Evolutionary conservation across 2,797 vertebrate species (phyloP).

Genomic region (Pagetopsis macropterus): DNA sequence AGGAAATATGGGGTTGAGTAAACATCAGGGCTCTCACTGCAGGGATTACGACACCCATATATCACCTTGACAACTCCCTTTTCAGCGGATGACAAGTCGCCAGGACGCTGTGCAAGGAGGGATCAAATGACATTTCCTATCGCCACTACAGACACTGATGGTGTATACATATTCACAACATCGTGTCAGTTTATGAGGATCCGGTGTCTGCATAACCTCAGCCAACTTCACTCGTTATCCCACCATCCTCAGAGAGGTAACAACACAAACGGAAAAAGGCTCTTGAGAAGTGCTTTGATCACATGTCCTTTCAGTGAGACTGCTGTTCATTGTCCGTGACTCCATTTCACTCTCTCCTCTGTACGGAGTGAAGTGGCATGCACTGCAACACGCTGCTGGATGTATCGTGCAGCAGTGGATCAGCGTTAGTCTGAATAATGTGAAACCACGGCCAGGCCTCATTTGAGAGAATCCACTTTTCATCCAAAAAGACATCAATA

Average conservation of each 20-base stretch:
- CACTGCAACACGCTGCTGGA: constrained; percentile 24
- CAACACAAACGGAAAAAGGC: constrained; percentile 44
- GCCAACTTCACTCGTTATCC: constrained; percentile 50
- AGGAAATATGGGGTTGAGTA: constrained; percentile 86
- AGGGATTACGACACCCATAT: constrained; percentile 86
- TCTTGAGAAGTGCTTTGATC: constrained; percentile 65
- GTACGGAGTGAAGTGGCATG: constrained; percentile 24
- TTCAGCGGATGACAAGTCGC: constrained; percentile 84
- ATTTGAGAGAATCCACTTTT: constrained; percentile 50
- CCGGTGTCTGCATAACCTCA: constrained; percentile 51
- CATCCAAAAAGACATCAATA: constrained; percentile 47
- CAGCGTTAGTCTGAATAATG: constrained; percentile 37
- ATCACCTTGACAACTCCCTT: constrained; percentile 86
- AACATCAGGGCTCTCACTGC: constrained; percentile 86
- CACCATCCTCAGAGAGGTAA: constrained; percentile 50
- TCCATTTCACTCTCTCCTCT: constrained; percentile 58
- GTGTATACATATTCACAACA: constrained; percentile 73
- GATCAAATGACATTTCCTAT: constrained; percentile 85
- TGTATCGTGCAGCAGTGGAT: constrained; percentile 7
- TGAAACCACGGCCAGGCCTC: constrained; percentile 53
- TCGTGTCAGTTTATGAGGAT: constrained; percentile 63
- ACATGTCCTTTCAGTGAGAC: constrained; percentile 37
- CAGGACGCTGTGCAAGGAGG: constrained; percentile 69
- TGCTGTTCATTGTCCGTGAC: constrained; percentile 42
- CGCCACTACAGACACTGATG: constrained; percentile 71